Conservation (phyloP, 2,113 vertebrate genomes). For the Nipponia nippon region DNA sequence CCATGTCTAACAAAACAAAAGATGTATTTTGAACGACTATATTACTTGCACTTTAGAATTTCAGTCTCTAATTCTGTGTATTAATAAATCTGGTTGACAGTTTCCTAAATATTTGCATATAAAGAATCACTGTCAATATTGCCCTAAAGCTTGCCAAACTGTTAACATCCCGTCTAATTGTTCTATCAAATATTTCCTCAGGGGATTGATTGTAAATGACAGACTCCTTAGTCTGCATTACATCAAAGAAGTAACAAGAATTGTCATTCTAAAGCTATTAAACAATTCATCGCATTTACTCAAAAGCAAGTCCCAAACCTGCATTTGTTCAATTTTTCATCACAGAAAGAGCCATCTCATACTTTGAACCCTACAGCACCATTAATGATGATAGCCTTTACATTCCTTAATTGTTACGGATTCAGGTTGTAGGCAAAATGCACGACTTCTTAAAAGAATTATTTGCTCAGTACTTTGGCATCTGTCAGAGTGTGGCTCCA, state of each 20-base stretch:
- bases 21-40: not conserved
- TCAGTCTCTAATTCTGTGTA: not conserved
- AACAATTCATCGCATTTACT: not conserved
- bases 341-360: not conserved
- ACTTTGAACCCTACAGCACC: not conserved
- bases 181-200: slow-evolving; percentile 28
- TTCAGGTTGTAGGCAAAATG: not conserved
- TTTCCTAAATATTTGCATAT: slow-evolving; percentile 52
- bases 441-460: not conserved
- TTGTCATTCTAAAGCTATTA: not conserved
- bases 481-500: not conserved
- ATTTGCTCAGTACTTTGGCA: not conserved
- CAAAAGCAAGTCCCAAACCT: not conserved
- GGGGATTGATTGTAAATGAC: slow-evolving; percentile 22
- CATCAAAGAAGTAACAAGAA: slow-evolving; percentile 1
- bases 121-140: not conserved
- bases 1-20: slow-evolving; percentile 1
- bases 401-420: not conserved
- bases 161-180: slow-evolving; percentile 24
- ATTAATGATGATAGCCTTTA: not conserved
- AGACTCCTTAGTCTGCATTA: not conserved
- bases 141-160: slow-evolving; percentile 31
- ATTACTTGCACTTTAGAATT: not conserved
- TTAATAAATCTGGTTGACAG: slow-evolving; percentile 37
- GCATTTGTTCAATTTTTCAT: not conserved